phyloP scores from a whole-genome alignment of 2,888 invertebrate species.

The Blastobasis lacticolella region DNA sequence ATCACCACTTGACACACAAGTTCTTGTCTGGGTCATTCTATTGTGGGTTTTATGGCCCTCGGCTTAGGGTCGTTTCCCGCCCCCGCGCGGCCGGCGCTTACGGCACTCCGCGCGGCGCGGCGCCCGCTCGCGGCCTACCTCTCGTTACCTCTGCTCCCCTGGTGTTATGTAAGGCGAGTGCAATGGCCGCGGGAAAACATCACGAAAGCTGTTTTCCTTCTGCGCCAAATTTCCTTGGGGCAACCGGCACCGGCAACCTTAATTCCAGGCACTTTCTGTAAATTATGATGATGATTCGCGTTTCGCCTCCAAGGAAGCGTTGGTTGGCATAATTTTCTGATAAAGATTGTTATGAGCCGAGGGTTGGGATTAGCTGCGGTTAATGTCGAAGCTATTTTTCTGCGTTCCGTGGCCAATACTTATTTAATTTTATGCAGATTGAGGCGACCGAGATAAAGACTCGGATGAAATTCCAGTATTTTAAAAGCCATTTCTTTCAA shows the following conservation, averaged over 20 bases:
- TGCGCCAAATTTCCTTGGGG: conserved; percentile 34
- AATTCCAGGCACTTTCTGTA: conserved; percentile 31
- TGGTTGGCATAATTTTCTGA: conserved; percentile 26
- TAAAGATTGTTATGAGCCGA: conserved; percentile 1
- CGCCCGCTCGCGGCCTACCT: conserved; percentile 39
- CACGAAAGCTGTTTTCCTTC: conserved; percentile 43
- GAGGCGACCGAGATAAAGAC: too few relatives aligned
- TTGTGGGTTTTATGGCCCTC: conserved; percentile 36
- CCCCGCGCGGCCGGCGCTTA: conserved; percentile 19
- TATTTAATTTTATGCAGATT: too few relatives aligned
- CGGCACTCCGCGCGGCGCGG: conserved; percentile 22
- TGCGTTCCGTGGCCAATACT: too few relatives aligned
- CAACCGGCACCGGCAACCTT: conserved; percentile 21
- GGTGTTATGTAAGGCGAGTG: conserved; percentile 68
- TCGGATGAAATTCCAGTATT: too few relatives aligned
- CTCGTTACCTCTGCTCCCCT: conserved; percentile 62
- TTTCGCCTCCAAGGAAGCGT: conserved; percentile 24
- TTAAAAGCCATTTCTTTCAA: too few relatives aligned
- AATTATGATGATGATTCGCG: conserved; percentile 37
- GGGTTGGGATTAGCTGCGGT: too few relatives aligned
- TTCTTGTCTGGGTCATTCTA: conserved; percentile 17
- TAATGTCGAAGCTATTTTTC: too few relatives aligned
- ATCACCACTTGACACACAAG: conserved; percentile 35
- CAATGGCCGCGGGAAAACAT: conserved; percentile 64
- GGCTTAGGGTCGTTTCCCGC: conserved; percentile 38